Evolutionary conservation across 2,797 vertebrate species (phyloP), one percentile per base, ranked within the genome.

Genomic region (Saxicola maurus): DNA sequence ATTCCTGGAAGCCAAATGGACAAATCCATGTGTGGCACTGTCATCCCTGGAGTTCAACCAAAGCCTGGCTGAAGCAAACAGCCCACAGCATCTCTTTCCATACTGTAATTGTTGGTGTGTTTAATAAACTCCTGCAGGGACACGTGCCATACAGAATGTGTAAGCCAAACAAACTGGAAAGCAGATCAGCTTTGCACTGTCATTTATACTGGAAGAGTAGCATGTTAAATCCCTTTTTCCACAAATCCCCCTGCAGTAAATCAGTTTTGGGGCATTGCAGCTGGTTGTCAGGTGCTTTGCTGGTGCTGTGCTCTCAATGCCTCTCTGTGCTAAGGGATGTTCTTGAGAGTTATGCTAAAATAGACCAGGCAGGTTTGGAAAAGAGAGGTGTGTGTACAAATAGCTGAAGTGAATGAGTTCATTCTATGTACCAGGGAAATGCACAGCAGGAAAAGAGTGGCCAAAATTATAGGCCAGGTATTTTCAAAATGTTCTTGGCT

Each of bases 401-500:
- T 0, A 67, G 27, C 31, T 33, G 52, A 28, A 83, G 89, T 91
- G 92, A 95, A 96, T 83, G 89, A 64, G 49, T 78, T 86, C 91
- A 94, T 96, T 95, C 82, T 92, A 1, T 66, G 33, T 46, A 62
- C 11, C 42, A 37, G 76, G 60, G 86, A 89, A 92, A 85, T 3
- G 71, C 56, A 64, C 42, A 69, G 89, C 6, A 19, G 71, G 73
- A 60, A 66, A 60, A 89, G 48, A 35, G 52, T 56, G 82, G 86
- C 82, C 86, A 75, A 66, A 94, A 85, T 90, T 66, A 64, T 1
- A 62, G 82, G 33, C 89, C 87, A 93, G 93, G 86, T 92, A 91
- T 73, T 92, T 92, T 82, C 48, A 68, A 72, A 83, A 74, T 69
- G 87, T 93, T 92, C 89, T 92, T 93, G 92, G 93, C 93, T 67